A percentile compares a stretch with the other conserved stretches of the same genome.
These are phyloP conservation scores for Casuarius casuarius DNA, from an alignment of 2,113 vertebrate genomes.

Conservation along the genomic window DNA sequence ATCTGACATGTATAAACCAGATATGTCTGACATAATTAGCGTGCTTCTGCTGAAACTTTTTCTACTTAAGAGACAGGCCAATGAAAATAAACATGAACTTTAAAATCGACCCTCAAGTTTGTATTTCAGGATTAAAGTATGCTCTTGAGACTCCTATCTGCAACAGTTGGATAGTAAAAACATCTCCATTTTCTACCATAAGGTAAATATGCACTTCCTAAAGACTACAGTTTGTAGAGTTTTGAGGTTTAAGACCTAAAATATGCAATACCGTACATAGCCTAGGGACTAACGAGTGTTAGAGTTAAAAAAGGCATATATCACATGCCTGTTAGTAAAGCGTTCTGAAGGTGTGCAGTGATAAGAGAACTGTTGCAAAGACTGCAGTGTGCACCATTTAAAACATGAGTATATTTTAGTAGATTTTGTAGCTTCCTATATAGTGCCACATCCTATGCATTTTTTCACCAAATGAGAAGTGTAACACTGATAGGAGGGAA, in stretches of 20 bases:
- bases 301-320: neutral
- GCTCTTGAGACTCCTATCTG: neutral
- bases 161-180: neutral
- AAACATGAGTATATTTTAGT: neutral
- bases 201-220: neutral
- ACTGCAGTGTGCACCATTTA: neutral
- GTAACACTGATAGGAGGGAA: neutral
- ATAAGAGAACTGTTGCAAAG: neutral
- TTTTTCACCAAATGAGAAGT: neutral
- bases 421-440: neutral
- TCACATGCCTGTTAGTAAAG: neutral
- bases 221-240: neutral
- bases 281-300: neutral
- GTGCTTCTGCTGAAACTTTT: neutral
- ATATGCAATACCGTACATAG: neutral
- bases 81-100: constrained; percentile 4
- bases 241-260: neutral
- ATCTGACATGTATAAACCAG: neutral
- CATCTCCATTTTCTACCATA: neutral
- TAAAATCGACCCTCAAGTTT: neutral
- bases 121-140: neutral
- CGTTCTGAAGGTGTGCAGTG: neutral
- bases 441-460: neutral
- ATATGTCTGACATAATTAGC: neutral
- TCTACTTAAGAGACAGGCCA: neutral